A percentile compares a stretch with the other conserved stretches of the same genome.
These are phyloP conservation scores for Choristoneura rosaceana DNA, from an alignment of 2,888 invertebrate species.

Conservation along the genomic window DNA sequence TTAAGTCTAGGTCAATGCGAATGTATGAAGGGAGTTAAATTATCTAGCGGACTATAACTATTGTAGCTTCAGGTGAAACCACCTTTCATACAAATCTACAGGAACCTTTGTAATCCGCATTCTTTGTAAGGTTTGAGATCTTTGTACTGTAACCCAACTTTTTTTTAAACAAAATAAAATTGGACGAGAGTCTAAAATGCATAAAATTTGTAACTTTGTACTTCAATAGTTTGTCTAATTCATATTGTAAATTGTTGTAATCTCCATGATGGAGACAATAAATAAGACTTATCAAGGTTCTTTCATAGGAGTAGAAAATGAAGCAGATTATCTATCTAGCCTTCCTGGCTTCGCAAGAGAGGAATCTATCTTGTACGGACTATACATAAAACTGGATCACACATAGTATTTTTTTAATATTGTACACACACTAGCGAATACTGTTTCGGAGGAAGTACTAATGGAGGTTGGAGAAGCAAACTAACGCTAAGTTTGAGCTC, in stretches of 20 bases:
- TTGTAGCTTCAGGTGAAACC: conserved; percentile 3
- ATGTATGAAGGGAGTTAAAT: conserved; percentile 1
- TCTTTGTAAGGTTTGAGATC: not conserved
- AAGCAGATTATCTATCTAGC: not conserved
- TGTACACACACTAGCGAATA: conserved; percentile 9
- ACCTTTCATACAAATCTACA: not conserved
- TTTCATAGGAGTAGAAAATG: not conserved
- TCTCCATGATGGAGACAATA: not conserved
- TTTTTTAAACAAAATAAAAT: not conserved
- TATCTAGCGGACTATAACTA: conserved; percentile 23
- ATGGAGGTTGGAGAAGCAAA: conserved; percentile 2
- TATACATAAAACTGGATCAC: not conserved
- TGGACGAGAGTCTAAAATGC: not conserved
- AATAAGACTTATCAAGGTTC: not conserved
- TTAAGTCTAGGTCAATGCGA: conserved; percentile 22
- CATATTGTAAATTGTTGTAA: too few species aligned
- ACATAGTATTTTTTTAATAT: not conserved
- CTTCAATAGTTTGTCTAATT: not conserved
- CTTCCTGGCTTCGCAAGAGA: not conserved
- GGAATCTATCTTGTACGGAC: not conserved
- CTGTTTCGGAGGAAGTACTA: conserved; percentile 5
- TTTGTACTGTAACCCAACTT: not conserved
- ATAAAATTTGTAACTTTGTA: not conserved
- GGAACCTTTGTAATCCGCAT: not conserved
- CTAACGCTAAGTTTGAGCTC: conserved; percentile 13